Evolutionary conservation across 2,888 invertebrate species (phyloP).

Genomic region (Ochlodes sylvanus): DNA sequence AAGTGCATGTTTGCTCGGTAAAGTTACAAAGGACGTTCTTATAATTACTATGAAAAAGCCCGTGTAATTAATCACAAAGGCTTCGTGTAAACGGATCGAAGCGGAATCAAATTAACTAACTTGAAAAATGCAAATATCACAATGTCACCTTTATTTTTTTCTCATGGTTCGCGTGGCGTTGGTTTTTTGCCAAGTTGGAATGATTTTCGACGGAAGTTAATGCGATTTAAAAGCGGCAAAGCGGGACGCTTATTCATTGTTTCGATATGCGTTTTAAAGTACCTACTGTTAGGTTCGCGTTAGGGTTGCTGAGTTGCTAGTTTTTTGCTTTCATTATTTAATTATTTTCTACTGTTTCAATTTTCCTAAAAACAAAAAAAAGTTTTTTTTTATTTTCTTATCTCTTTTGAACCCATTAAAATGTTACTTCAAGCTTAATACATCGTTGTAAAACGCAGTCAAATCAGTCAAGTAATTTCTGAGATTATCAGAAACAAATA

Average conservation of each 20-base stretch:
- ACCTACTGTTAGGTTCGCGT: not conserved
- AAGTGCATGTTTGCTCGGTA: conserved; percentile 51
- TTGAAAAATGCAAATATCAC: conserved; percentile 45
- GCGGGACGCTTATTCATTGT: conserved; percentile 40
- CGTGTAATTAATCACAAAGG: conserved; percentile 50
- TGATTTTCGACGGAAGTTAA: conserved; percentile 47
- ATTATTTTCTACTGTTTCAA: not conserved
- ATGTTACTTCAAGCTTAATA: too few species aligned
- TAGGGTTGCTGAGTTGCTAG: not conserved
- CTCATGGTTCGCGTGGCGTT: conserved; percentile 35
- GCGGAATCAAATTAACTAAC: conserved; percentile 46
- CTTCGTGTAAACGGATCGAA: conserved; percentile 45
- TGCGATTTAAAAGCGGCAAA: conserved; percentile 46
- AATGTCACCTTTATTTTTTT: conserved; percentile 46
- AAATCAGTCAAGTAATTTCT: too few species aligned
- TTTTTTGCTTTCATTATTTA: not conserved
- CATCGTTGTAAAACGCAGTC: too few species aligned
- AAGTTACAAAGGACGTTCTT: conserved; percentile 49
- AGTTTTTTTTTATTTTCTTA: too few species aligned
- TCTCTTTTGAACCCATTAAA: too few species aligned
- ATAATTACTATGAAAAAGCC: conserved; percentile 47
- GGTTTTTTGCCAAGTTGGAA: conserved; percentile 49
- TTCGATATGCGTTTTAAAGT: conserved; percentile 36
- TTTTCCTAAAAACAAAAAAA: too few species aligned
- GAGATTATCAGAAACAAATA: too few species aligned